A percentile compares a stretch with the other conserved stretches of the same genome.
Conservation (phyloP, 2,797 vertebrate genomes). For the Okamejei kenojei region DNA sequence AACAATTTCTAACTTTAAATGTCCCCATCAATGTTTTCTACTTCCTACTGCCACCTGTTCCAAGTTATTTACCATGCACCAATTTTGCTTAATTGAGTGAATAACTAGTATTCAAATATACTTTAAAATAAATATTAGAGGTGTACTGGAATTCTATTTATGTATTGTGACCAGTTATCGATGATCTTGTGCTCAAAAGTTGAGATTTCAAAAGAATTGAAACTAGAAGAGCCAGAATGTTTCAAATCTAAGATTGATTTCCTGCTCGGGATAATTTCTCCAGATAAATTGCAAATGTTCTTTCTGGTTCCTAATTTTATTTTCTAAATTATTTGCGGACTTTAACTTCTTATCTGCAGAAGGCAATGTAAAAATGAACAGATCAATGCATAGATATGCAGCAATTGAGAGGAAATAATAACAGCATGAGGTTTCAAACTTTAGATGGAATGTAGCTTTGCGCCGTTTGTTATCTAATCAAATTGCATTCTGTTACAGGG, state of each 20-base stretch:
- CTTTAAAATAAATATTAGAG: neutral
- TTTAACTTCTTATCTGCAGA: neutral
- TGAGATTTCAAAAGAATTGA: neutral
- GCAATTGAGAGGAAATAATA: neutral
- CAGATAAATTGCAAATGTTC: neutral
- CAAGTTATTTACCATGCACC: no score
- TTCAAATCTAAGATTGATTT: neutral
- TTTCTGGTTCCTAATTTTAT: neutral
- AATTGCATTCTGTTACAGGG: constrained; percentile 59
- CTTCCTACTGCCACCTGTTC: neutral
- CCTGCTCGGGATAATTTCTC: neutral
- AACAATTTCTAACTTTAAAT: neutral
- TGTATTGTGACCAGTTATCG: neutral
- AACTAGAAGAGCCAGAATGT: neutral
- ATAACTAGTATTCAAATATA: neutral
- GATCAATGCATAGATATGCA: neutral
- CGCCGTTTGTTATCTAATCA: neutral
- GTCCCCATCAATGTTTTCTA: neutral
- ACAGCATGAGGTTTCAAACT: neutral
- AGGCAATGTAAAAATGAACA: neutral
- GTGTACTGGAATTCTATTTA: neutral
- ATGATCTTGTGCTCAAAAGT: neutral
- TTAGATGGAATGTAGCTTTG: neutral
- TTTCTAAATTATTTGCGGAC: neutral
- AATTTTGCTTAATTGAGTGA: neutral